Evolutionary conservation across 2,797 vertebrate species (phyloP), one percentile per base, ranked within the genome.

Genomic region (Rhynchotus rufescens): DNA sequence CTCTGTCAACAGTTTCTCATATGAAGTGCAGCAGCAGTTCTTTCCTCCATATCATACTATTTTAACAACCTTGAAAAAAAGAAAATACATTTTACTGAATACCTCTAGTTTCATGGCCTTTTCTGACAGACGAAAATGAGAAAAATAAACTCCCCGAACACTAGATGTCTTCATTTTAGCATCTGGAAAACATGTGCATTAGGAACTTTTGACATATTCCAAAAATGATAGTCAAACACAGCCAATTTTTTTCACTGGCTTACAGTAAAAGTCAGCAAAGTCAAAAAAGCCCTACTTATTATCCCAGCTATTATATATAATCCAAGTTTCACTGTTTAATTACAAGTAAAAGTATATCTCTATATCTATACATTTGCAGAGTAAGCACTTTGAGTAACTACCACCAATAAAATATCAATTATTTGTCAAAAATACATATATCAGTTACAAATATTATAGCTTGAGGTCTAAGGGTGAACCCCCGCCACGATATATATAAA

Each of bases 181-280:
- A 94, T 96, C 96, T 97, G 96, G 95, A 95, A 96, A 94, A 95
- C 94, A 96, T 87, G 96, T 92, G 95, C 22, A 0, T 92, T 82
- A 91, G 90, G 88, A 89, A 74, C 80, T 82, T 91, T 47, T 93
- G 84, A 84, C 65, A 52, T 56, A 92, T 83, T 93, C 89, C 96
- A 97, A 96, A 95, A 93, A 95, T 0, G 1, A 89, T 68, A 94
- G 82, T 85, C 77, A 84, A 95, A 89, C 71, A 73, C 86, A 86
- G 94, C 96, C 94, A 95, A 95, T 65, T 92, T 96, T 72, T 91
- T 94, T 74, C 94, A 77, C 40, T 89, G 80, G 91, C 61, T 69
- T 57, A 68, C 21, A 84, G 42, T 83, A 84, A 91, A 84, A 95
- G 86, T 45, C 88, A 97, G 71, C 30, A 86, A 80, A 93, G 79